These are phyloP conservation scores for Chelon auratus DNA, from an alignment of 2,797 vertebrate species.

Conservation along the genomic window DNA sequence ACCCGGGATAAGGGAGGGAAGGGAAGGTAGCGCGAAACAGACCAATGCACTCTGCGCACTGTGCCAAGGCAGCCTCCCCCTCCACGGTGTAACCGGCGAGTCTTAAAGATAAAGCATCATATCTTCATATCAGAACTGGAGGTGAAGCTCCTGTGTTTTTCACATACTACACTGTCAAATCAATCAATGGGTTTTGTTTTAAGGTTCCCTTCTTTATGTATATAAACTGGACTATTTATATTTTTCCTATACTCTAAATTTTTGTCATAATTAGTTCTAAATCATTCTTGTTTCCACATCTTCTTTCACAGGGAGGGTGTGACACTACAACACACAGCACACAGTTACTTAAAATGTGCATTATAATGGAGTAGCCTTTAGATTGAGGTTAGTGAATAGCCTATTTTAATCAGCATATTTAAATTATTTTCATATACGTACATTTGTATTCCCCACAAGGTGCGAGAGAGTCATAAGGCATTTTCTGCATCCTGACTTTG, in stretches of 20 bases:
- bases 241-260: not conserved
- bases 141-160: not conserved
- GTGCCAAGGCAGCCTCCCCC: conserved; percentile 41
- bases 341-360: not conserved
- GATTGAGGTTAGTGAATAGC: not conserved
- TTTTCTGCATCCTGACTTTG: conserved; percentile 46
- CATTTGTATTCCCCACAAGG: conserved; percentile 38
- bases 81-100: conserved; percentile 24
- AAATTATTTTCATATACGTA: conserved; percentile 3
- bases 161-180: not conserved
- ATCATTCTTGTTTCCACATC: too few species aligned
- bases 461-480: conserved; percentile 1
- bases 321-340: not conserved
- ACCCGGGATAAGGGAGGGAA: conserved; percentile 61
- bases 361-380: not conserved
- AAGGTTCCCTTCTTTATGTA: not conserved
- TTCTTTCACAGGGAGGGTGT: not conserved
- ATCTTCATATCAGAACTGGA: conserved; percentile 26
- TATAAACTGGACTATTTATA: not conserved
- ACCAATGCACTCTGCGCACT: conserved; percentile 57
- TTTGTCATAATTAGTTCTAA: not conserved
- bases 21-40: conserved; percentile 61
- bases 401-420: not conserved
- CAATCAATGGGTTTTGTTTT: not conserved
- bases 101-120: conserved; percentile 72